Base-by-base conservation (phyloP, 2,797 vertebrate genomes). In the Centropyge bicolor region DNA sequence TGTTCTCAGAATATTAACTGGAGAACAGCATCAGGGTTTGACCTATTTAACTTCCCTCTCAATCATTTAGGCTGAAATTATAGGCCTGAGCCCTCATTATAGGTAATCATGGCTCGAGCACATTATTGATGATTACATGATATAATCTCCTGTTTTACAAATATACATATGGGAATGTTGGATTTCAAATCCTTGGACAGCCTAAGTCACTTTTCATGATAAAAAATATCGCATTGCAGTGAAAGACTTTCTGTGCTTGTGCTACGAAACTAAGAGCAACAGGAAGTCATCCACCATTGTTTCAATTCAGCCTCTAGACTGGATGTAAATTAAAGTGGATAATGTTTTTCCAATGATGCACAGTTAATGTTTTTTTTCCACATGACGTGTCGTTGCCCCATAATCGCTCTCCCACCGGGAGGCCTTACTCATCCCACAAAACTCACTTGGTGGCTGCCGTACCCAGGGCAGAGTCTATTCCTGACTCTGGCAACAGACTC, bases 401-500 rank as follows among this genome's bases (percentile, higher is more conserved):
- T 78, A 86, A 89, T 77, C 76, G 22, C 69, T 66, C 56, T 85
- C 84, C 84, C 84, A 83, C 76, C 9, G 65, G 88, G 85, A 86
- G 59, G 64, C 31, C 43, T 88, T 71, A 70, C 54, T 87, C 80
- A 70, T 80, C 67, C 65, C 40, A 60, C 69, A 74, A 84, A 84
- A 38, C 73, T 64, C 72, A 55, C 88, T 86, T 69, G 72, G 80
- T 84, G 88, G 74, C 72, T 84, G 35, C 63, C 40, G 8, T 77
- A 89, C 84, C 81, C 71, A 81, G 83, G 74, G 86, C 89, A 84
- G 67, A 74, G 74, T 83, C 85, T 92, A 82, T 91, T 91, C 83
- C 84, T 89, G 84, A 88, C 74, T 83, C 65, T 55, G 75, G 76
- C 76, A 78, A 57, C 73, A 76, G 67, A 76, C 71, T 74, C 83